Percentiles rank a stretch among this genome's conserved stretches.
phyloP scores from a whole-genome alignment of 2,888 invertebrate genomes.

The Oligia strigilis region DNA sequence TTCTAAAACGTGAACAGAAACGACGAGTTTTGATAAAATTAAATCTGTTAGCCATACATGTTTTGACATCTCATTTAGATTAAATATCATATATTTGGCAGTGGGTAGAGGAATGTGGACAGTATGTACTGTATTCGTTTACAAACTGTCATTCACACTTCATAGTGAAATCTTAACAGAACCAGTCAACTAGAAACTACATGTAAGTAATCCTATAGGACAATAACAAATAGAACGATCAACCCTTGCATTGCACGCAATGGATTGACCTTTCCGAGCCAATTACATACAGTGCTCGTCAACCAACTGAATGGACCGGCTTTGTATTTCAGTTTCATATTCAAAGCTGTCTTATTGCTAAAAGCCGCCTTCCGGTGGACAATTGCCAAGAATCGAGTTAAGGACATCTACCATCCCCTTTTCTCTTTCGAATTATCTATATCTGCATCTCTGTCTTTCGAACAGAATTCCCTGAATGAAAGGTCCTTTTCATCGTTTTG shows the following conservation, averaged over 20 bases:
- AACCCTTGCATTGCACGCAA: slow-evolving; percentile 59
- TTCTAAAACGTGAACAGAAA: slow-evolving; percentile 18
- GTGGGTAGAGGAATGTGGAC: background rate
- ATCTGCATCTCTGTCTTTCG: slow-evolving; percentile 73
- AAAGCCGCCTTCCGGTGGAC: slow-evolving; percentile 89
- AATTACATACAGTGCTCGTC: slow-evolving; percentile 80
- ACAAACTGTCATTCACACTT: background rate
- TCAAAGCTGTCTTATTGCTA: slow-evolving; percentile 85
- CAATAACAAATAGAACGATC: slow-evolving; percentile 62
- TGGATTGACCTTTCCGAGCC: slow-evolving; percentile 77
- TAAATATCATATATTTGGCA: background rate
- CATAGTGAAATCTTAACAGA: background rate
- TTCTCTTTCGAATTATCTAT: slow-evolving; percentile 63
- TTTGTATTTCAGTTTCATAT: slow-evolving; percentile 87
- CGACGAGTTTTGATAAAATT: background rate
- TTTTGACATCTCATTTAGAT: background rate
- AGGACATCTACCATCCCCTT: slow-evolving; percentile 76
- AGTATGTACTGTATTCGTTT: background rate
- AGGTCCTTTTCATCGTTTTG: slow-evolving; percentile 86
- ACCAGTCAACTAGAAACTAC: background rate
- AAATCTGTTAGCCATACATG: background rate
- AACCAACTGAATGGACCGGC: slow-evolving; percentile 82
- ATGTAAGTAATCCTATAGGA: slow-evolving; percentile 33
- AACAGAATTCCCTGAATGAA: slow-evolving; percentile 89
- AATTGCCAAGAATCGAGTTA: slow-evolving; percentile 88